Base-by-base conservation (phyloP, 2,888 invertebrate species). In the Nomada flava region DNA sequence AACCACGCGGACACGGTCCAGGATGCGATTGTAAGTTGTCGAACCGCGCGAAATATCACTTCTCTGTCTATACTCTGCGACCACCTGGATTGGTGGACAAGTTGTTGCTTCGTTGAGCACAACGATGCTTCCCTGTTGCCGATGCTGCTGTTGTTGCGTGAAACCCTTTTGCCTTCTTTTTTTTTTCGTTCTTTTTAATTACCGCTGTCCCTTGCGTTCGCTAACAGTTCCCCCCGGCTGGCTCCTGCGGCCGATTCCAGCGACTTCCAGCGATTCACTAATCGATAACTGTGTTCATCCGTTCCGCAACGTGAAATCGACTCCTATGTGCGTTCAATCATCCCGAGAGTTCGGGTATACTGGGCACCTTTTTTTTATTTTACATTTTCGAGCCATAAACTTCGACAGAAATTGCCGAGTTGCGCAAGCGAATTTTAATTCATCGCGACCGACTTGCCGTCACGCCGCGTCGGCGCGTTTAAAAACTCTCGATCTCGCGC, bases 1-100 rank as follows among this genome's bases (percentile, higher is more conserved):
- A 77, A 83, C 82, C 65, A 80, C 79, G 42, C 82, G 88, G 82
- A 81, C 82, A 59, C 89, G 86, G 36, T 77, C 44, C 79, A 76
- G 29, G 63, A 73, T 72, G 84, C 88, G 89, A 89, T 89, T 82
- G 88, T 89, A 89, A 89, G 88, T 89, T 88, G 83, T 88, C 88
- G 88, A 89, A 68, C 81, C 88, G 72, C 80, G 67, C 53, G 26
- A 18, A 26, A 47, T 72, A 50, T 47, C 55, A 65, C 57, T 70
- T 44, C 60, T 57, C 26, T 70, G n/a, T 29, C 26, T 65, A 47
- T 59, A 29, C 23, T 50, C 60, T 36, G 62, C 57, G 79, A 64
- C 53, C 71, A 57, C 67, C 63, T 15, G 13, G 15, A 42, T 44
- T 42, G 15, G 52, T 53, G 67, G 59, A 65, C 63, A 60, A 64